Evolutionary conservation across 2,113 vertebrate genomes (phyloP).

Genomic region (Seriola quinqueradiata): DNA sequence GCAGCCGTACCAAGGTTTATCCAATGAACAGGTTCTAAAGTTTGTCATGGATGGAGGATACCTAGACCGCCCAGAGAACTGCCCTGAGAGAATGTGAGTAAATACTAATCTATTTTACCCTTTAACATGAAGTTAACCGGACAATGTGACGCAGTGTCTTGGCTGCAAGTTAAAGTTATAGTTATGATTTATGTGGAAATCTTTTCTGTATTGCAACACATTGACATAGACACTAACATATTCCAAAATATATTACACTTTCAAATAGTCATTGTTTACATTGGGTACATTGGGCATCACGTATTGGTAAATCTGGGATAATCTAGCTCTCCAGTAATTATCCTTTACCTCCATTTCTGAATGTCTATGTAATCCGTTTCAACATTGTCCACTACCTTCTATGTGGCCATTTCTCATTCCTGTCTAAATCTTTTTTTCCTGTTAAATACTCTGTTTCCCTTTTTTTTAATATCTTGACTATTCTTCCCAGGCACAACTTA

Average conservation of each 20-base stretch:
- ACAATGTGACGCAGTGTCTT: neutral
- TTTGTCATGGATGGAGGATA: constrained; percentile 98
- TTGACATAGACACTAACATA: neutral
- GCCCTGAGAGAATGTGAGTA: constrained; percentile 94
- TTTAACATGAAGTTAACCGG: no score
- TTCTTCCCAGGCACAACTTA: constrained; percentile 87
- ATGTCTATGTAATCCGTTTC: neutral
- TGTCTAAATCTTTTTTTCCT: neutral
- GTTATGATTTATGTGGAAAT: no score
- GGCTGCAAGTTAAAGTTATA: neutral
- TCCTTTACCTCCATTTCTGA: neutral
- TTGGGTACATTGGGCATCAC: neutral
- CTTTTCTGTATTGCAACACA: neutral
- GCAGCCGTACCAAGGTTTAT: constrained; percentile 97
- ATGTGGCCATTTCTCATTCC: fast-evolving
- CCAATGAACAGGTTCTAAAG: constrained; percentile 98
- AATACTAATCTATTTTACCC: neutral
- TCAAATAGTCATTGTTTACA: neutral
- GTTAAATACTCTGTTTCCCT: neutral
- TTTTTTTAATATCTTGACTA: neutral
- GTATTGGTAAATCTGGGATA: neutral
- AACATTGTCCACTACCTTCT: neutral
- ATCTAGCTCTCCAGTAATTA: neutral
- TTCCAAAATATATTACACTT: no score
- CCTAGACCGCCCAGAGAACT: constrained; percentile 94